Evolutionary conservation across 1,140 invertebrate species (phyloP).

Genomic region (Drosophila melanica): DNA sequence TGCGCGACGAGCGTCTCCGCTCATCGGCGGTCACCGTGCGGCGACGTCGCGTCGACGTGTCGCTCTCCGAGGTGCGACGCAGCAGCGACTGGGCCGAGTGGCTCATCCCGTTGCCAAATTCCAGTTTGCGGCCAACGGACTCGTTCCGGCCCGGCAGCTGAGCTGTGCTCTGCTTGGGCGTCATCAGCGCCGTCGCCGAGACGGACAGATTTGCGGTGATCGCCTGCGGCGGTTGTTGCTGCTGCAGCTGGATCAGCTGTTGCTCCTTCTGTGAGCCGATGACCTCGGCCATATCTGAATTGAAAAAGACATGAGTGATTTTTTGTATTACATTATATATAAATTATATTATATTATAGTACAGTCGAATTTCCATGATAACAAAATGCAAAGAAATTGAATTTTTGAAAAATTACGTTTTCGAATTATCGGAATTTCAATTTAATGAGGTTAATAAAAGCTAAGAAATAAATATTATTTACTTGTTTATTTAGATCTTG

Average conservation of each 20-base stretch:
- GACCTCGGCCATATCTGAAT: conserved; percentile 62
- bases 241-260: conserved; percentile 33
- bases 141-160: conserved; percentile 40
- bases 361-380: too few species aligned
- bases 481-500: too few species aligned
- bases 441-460: too few species aligned
- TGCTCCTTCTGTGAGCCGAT: conserved; percentile 30
- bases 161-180: conserved; percentile 50
- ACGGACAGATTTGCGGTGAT: conserved; percentile 55
- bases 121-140: conserved; percentile 76
- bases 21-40: conserved; percentile 75
- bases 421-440: too few species aligned
- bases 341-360: too few species aligned
- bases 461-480: too few species aligned
- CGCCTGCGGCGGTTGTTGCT: conserved; percentile 36
- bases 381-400: too few species aligned
- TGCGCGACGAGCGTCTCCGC: conserved; percentile 74
- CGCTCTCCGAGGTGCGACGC: conserved; percentile 80
- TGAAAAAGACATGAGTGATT: too few species aligned
- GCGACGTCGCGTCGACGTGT: conserved; percentile 76
- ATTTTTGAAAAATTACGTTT: too few species aligned
- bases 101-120: conserved; percentile 76
- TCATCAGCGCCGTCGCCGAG: conserved; percentile 72
- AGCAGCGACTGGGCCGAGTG: conserved; percentile 74
- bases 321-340: too few species aligned